Evolutionary conservation across 2,888 invertebrate genomes (phyloP).

Genomic region (Sinohyriopsis cumingii): DNA sequence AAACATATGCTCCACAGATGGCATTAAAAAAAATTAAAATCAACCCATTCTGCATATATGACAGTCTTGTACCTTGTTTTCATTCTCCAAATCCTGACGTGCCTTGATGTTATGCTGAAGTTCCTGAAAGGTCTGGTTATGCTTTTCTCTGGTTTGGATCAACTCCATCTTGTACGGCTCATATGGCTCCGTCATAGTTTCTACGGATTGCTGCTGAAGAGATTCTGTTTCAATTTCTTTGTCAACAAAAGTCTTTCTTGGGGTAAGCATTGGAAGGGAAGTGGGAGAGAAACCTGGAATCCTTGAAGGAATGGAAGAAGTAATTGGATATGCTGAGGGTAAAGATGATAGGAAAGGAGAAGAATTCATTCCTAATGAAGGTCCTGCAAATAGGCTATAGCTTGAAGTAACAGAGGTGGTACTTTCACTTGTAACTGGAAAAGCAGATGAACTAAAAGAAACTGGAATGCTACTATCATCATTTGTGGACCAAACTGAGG

Average conservation of each 20-base stretch:
- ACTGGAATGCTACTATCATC: neutral
- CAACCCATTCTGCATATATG: neutral
- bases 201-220: constrained; percentile 13
- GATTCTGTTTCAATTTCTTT: constrained; percentile 24
- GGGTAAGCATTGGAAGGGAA: constrained; percentile 9
- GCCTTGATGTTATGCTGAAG: too few species aligned
- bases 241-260: constrained; percentile 3
- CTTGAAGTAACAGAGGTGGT: constrained; percentile 12
- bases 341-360: constrained; percentile 1
- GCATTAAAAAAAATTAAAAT: too few species aligned
- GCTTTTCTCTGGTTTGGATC: constrained; percentile 23
- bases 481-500: constrained; percentile 3
- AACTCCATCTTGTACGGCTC: constrained; percentile 34
- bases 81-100: constrained; percentile 18
- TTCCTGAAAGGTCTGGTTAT: too few species aligned
- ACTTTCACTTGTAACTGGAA: too few species aligned
- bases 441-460: neutral
- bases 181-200: constrained; percentile 39
- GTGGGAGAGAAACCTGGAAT: constrained; percentile 13
- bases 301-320: constrained; percentile 7
- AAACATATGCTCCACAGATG: too few species aligned
- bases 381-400: constrained; percentile 35
- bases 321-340: constrained; percentile 4
- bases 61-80: constrained; percentile 25
- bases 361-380: constrained; percentile 27